A percentile compares a stretch with the other conserved stretches of the same genome.
These are phyloP conservation scores for Habroteleia sp. DNA, from an alignment of 2,888 invertebrate species.

Conservation along the genomic window DNA sequence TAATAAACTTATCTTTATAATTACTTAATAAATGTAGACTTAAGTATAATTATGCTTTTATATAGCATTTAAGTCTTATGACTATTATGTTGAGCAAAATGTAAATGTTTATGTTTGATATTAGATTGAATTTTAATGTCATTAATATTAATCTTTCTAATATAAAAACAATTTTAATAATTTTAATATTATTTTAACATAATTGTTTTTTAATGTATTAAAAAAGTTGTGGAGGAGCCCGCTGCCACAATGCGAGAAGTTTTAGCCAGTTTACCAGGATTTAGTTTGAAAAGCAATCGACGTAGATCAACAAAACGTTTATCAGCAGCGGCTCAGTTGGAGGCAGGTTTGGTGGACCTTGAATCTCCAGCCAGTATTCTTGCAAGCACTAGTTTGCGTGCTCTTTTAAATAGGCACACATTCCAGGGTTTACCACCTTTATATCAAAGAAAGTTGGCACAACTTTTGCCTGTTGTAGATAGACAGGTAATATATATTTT, in stretches of 20 bases:
- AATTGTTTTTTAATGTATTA: too few relatives aligned
- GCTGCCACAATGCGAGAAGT: constrained; percentile 94
- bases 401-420: constrained; percentile 94
- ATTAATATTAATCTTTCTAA: constrained; percentile 1
- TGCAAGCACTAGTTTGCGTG: constrained; percentile 94
- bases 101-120: too few relatives aligned
- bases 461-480: constrained; percentile 95
- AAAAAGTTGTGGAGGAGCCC: constrained; percentile 77
- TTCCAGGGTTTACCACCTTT: constrained; percentile 92
- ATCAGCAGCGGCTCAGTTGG: constrained; percentile 95
- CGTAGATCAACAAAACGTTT: constrained; percentile 91
- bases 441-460: constrained; percentile 96
- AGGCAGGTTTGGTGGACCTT: constrained; percentile 96
- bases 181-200: too few relatives aligned
- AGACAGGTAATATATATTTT: constrained; percentile 81
- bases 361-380: constrained; percentile 98
- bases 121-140: too few relatives aligned
- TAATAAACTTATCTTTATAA: neutral
- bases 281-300: constrained; percentile 88
- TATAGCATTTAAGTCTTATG: constrained; percentile 6
- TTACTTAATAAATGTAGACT: constrained; percentile 4
- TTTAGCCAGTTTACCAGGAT: constrained; percentile 93
- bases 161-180: too few relatives aligned
- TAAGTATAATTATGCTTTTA: neutral
- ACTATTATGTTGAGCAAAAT: too few relatives aligned